Evolutionary conservation across 2,888 invertebrate genomes (phyloP).

Genomic region (Graphium colonna): DNA sequence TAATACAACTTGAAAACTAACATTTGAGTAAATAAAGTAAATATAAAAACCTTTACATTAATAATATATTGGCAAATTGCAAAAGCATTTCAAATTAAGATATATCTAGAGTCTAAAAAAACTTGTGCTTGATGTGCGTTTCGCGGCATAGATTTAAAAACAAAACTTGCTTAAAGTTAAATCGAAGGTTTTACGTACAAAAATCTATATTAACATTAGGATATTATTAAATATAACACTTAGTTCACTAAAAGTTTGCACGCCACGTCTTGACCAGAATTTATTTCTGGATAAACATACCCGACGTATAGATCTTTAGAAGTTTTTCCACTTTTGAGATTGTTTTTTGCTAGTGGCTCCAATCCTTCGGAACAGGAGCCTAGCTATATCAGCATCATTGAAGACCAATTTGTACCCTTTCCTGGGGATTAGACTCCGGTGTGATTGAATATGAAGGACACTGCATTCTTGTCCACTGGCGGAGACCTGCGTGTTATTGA

Average conservation of each 20-base stretch:
- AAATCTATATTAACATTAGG: conserved; percentile 41
- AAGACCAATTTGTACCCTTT: conserved; percentile 38
- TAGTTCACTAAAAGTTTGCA: conserved; percentile 25
- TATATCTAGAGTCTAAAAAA: conserved; percentile 12
- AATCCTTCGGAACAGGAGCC: conserved; percentile 28
- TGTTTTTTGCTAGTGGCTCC: conserved; percentile 16
- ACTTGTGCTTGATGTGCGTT: conserved; percentile 33
- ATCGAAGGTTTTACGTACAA: conserved; percentile 62
- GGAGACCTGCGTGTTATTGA: conserved; percentile 79
- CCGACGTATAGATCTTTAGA: background rate
- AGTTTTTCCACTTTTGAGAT: background rate
- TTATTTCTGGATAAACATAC: background rate
- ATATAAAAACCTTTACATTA: no score
- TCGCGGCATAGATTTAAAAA: conserved; percentile 49
- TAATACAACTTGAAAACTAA: no score
- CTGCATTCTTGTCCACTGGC: conserved; percentile 72
- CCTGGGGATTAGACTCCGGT: conserved; percentile 82
- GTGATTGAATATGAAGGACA: conserved; percentile 83
- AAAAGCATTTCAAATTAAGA: no score
- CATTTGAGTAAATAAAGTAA: no score
- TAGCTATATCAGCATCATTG: conserved; percentile 41
- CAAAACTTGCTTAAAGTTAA: conserved; percentile 56
- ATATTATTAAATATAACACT: conserved; percentile 31
- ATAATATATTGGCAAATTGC: no score
- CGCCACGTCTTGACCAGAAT: conserved; percentile 29